Evolutionary conservation across 2,797 vertebrate species (phyloP).

Genomic region (Megaceryle alcyon): DNA sequence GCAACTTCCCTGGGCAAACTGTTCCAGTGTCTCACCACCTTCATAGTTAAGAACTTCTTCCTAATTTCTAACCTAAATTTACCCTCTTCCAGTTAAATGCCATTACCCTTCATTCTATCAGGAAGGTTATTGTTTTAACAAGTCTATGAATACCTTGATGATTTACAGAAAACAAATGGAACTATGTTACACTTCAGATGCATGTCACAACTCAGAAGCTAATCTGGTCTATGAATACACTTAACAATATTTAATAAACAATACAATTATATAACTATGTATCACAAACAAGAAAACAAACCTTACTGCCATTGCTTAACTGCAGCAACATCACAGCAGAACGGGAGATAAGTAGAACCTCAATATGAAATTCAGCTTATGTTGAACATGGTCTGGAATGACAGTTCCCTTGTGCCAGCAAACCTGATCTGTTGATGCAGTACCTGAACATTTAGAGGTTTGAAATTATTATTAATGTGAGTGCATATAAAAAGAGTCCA

Average conservation of each 20-base stretch:
- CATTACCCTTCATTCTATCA: no score
- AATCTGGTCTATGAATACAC: not conserved
- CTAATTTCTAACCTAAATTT: no score
- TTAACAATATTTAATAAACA: not conserved
- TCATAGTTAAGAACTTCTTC: no score
- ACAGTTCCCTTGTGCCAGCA: not conserved
- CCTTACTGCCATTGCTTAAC: rapidly evolving
- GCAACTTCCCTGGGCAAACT: no score
- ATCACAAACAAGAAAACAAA: not conserved
- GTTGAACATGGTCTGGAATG: rapidly evolving
- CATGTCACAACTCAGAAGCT: not conserved
- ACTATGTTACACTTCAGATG: not conserved
- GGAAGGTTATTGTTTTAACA: not conserved
- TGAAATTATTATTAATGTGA: not conserved
- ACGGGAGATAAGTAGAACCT: not conserved
- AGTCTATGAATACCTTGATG: not conserved
- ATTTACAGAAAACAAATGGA: not conserved
- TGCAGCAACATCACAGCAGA: not conserved
- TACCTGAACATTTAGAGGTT: not conserved
- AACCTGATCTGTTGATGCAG: not conserved
- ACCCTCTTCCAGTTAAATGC: no score
- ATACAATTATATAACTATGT: not conserved
- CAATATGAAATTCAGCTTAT: not conserved
- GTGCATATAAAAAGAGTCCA: not conserved
- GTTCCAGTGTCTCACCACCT: no score